These are phyloP conservation scores for Solenopsis invicta DNA, from an alignment of 1,140 invertebrate genomes.

Conservation along the genomic window DNA sequence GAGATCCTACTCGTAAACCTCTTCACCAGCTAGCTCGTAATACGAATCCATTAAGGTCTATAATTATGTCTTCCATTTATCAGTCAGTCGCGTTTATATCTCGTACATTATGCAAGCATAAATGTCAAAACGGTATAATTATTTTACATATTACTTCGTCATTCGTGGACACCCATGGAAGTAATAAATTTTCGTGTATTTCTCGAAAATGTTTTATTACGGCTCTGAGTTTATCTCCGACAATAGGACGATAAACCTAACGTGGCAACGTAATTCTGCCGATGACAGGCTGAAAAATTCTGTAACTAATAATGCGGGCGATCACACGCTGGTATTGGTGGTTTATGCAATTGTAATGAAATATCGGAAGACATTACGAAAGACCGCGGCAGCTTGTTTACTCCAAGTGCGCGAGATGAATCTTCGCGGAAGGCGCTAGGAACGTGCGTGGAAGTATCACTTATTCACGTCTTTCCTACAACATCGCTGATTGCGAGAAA, in stretches of 20 bases:
- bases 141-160: constrained; percentile 6
- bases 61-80: constrained; percentile 48
- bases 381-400: constrained; percentile 54
- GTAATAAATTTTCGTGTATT: constrained; percentile 15
- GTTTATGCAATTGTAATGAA: constrained; percentile 52
- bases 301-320: constrained; percentile 42
- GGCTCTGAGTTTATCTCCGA: neutral
- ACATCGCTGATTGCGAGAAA: constrained; percentile 36
- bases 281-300: constrained; percentile 5
- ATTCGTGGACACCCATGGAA: neutral
- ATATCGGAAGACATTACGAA: constrained; percentile 47
- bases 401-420: constrained; percentile 41
- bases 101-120: neutral
- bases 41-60: neutral
- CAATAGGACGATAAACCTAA: constrained; percentile 42
- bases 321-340: neutral
- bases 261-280: neutral
- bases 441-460: constrained; percentile 19
- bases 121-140: constrained; percentile 19
- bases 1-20: constrained; percentile 7
- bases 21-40: neutral
- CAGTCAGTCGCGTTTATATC: constrained; percentile 29
- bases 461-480: constrained; percentile 54
- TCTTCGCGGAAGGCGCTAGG: constrained; percentile 29
- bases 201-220: constrained; percentile 17